Base-by-base conservation (phyloP, 2,888 invertebrate species). In the Cristatella mucedo region DNA sequence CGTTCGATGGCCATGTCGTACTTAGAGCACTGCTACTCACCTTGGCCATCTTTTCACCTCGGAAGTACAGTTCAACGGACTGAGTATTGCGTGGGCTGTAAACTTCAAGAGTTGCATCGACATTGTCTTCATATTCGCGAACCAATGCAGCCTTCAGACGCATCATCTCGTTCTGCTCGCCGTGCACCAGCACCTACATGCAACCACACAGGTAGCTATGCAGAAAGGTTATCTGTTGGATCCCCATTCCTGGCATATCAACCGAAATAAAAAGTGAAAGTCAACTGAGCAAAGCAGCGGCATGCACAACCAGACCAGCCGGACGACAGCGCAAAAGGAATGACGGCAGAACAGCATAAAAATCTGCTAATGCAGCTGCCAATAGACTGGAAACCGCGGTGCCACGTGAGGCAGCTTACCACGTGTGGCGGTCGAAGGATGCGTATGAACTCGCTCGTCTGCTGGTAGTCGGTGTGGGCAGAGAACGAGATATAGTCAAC, bases 401-500 rank as follows among this genome's bases (percentile, higher is more conserved):
- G n/a, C n/a, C n/a, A n/a, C n/a, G n/a, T n/a, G n/a, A n/a, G 20
- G 41, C 5, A 15, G 50, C 72, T 65, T 54, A 85, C 86, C 49
- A 97, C 84, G 67, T 97, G 93, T 0, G 89, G 83, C 4, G 97
- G 97, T 59, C 85, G 85, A 32, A 99, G 69, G 37, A 82, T 76
- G 37, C 89, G 75, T 48, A 99, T 84, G 59, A 99, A 97, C 70
- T 93, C 91, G 33, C 87, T 86, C 0, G 95, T 99, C 69, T 91
- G 91, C 64, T 85, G 82, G 65, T 87, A 93, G 69, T 93, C 93
- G 0, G 97, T 95, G 65, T 97, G 97, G 0, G 97, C 97, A 0
- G 95, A 95, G 70, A 97, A 97, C 0, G 93, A 95, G 55, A 99
- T 97, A 67, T 99, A 97, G 68, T 95, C 91, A 0, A 97, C 93